A percentile compares a stretch with the other conserved stretches of the same genome.
Evolutionary conservation across 2,113 vertebrate species (phyloP).

Genomic region (Myotis yumanensis): DNA sequence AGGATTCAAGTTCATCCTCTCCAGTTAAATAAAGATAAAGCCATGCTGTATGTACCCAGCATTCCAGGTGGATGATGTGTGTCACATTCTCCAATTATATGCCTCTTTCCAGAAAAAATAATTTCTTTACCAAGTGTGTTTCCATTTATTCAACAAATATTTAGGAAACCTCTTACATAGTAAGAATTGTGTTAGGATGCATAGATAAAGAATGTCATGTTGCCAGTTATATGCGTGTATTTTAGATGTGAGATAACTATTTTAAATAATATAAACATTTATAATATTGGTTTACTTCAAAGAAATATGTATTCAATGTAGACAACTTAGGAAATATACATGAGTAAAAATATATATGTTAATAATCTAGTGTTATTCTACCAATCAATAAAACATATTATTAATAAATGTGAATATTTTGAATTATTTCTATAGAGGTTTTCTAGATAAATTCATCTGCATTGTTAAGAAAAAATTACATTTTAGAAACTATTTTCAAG

Average conservation of each 20-base stretch:
- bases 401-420: not conserved
- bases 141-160: not conserved
- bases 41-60: rapidly evolving
- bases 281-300: not conserved
- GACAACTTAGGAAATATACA: not conserved
- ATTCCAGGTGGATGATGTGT: not conserved
- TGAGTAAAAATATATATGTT: not conserved
- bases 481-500: not conserved
- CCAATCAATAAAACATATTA: not conserved
- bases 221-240: not conserved
- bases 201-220: not conserved
- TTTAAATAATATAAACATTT: not conserved
- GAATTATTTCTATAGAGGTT: not conserved
- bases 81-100: not conserved
- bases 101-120: not conserved
- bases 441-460: not conserved
- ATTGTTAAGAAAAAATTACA: not conserved
- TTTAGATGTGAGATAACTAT: not conserved
- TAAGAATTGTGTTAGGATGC: not conserved
- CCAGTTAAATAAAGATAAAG: not conserved
- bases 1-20: not conserved
- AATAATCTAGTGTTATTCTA: not conserved
- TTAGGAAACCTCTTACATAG: not conserved
- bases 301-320: not conserved
- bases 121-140: not conserved